phyloP scores from a whole-genome alignment of 2,797 vertebrate genomes.

The Danio albolineatus region DNA sequence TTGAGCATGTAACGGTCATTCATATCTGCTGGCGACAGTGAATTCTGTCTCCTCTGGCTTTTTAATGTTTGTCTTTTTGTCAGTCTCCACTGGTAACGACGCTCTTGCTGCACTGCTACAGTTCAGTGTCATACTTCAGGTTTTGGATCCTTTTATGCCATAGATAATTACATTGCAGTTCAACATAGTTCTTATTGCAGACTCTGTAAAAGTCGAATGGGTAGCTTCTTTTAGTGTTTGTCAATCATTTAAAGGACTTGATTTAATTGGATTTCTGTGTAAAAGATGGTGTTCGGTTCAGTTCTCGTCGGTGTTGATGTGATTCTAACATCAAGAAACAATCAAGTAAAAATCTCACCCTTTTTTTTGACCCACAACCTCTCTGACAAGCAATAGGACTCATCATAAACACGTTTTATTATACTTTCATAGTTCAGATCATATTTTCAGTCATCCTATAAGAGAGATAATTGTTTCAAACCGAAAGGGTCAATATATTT shows the following conservation, averaged over 20 bases:
- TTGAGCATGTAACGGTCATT: constrained; percentile 17
- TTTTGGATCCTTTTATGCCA: constrained; percentile 20
- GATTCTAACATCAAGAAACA: constrained; percentile 41
- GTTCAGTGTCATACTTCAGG: constrained; percentile 18
- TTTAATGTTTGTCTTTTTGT: constrained; percentile 5
- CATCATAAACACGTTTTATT: background rate
- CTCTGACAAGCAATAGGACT: constrained; percentile 47
- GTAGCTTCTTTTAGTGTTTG: constrained; percentile 11
- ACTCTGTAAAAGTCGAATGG: constrained; percentile 18
- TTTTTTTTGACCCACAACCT: constrained; percentile 5
- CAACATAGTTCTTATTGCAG: constrained; percentile 19
- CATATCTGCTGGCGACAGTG: constrained; percentile 15
- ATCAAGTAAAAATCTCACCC: background rate
- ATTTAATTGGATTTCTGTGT: constrained; percentile 34
- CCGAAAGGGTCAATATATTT: constrained; percentile 70
- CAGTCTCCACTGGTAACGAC: constrained; percentile 26
- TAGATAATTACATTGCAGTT: constrained; percentile 30
- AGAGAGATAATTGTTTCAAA: constrained; percentile 68
- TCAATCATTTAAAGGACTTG: constrained; percentile 24
- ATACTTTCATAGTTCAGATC: constrained; percentile 57
- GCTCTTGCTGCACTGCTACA: constrained; percentile 48
- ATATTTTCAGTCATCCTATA: constrained; percentile 63
- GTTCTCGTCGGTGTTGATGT: constrained; percentile 41
- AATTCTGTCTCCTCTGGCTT: constrained; percentile 10
- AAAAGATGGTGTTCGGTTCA: constrained; percentile 19